A percentile compares a stretch with the other conserved stretches of the same genome.
Conservation (phyloP, 2,113 vertebrate species). For the Zosterops borbonicus region DNA sequence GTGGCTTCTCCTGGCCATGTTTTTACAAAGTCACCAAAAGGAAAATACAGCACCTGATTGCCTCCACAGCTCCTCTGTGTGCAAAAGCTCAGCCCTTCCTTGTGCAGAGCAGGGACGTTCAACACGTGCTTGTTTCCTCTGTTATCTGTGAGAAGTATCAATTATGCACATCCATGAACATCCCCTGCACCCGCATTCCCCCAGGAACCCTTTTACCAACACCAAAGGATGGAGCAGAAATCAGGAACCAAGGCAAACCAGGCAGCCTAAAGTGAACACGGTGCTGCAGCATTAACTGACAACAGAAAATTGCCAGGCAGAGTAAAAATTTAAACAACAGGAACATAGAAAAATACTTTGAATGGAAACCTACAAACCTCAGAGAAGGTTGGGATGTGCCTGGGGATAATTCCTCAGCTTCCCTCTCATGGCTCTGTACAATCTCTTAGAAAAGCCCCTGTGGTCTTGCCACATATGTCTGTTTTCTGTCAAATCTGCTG, state of each 20-base stretch:
- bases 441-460: not conserved
- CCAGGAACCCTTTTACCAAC: not conserved
- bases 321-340: not conserved
- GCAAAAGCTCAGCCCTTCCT: not conserved
- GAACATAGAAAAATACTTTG: not conserved
- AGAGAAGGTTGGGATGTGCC: not conserved
- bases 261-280: not conserved
- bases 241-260: not conserved
- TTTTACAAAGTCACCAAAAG: not conserved
- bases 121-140: not conserved
- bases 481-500: not conserved
- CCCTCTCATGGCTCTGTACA: not conserved
- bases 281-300: not conserved
- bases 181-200: not conserved
- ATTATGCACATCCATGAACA: not conserved
- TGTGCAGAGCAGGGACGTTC: not conserved
- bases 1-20: not conserved
- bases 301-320: not conserved
- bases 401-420: not conserved
- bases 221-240: constrained; percentile 5
- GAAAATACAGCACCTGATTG: not conserved
- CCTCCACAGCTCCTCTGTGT: not conserved
- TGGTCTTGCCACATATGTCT: not conserved
- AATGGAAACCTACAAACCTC: not conserved
- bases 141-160: not conserved